A percentile compares a stretch with the other conserved stretches of the same genome.
phyloP scores from a whole-genome alignment of 2,113 vertebrate genomes.

The Athene cunicularia region DNA sequence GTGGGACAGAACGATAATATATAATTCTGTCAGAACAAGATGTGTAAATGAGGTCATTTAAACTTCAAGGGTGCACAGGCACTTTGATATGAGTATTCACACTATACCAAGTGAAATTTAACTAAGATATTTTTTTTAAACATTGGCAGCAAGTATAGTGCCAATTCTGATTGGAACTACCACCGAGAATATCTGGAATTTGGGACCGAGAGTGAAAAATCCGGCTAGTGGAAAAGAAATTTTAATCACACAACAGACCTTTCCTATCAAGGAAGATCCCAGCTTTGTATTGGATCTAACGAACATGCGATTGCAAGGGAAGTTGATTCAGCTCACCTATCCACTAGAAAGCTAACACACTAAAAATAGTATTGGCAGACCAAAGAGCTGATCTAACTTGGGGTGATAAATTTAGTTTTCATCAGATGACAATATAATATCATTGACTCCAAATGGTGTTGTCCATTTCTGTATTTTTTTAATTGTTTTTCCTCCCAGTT shows the following conservation, averaged over 20 bases:
- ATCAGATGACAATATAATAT: not conserved
- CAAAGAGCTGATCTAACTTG: not conserved
- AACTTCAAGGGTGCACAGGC: conserved; percentile 52
- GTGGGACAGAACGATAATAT: not conserved
- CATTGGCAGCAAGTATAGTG: not conserved
- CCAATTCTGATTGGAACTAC: not conserved
- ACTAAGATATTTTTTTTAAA: not conserved
- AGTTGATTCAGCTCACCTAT: not conserved
- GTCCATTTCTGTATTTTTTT: not conserved
- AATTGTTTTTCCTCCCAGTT: not conserved
- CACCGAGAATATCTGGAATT: not conserved
- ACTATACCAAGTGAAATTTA: not conserved
- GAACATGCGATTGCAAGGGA: not conserved
- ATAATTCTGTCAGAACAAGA: conserved; percentile 48
- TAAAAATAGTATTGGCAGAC: not conserved
- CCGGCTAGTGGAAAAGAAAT: not conserved
- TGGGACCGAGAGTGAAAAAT: not conserved
- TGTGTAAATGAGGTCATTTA: conserved; percentile 58
- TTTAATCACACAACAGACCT: not conserved
- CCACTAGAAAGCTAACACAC: not conserved
- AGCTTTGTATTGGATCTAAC: not conserved
- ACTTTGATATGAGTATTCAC: conserved; percentile 31
- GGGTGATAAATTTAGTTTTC: not conserved
- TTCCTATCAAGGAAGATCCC: not conserved
- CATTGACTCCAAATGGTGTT: not conserved